phyloP scores from a whole-genome alignment of 1,140 invertebrate species.

The Musca domestica region DNA sequence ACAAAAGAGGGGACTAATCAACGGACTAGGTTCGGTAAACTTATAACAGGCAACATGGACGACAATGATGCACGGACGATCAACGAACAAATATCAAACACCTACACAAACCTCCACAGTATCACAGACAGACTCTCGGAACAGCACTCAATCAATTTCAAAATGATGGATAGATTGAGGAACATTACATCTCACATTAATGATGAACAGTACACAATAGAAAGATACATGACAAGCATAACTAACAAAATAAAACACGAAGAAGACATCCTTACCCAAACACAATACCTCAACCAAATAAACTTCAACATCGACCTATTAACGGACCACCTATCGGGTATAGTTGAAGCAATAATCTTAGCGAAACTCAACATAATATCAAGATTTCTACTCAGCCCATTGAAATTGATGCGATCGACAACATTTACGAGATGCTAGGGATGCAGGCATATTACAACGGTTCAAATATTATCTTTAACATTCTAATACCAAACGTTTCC shows the following conservation, averaged over 20 bases:
- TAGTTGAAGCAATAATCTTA: not conserved
- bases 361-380: not conserved
- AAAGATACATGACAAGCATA: not conserved
- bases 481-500: not conserved
- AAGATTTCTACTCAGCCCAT: not conserved
- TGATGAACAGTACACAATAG: slow-evolving; percentile 1
- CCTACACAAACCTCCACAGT: not conserved
- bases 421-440: slow-evolving; percentile 3
- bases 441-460: slow-evolving; percentile 23
- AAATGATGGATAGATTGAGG: slow-evolving; percentile 18
- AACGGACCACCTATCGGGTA: not conserved
- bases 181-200: slow-evolving; percentile 13
- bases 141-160: not conserved
- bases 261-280: not conserved
- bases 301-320: not conserved
- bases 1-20: not conserved
- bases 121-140: too few species aligned
- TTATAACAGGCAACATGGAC: not conserved
- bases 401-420: not conserved
- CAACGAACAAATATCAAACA: not conserved
- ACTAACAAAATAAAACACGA: not conserved
- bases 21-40: not conserved
- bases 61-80: not conserved
- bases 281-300: slow-evolving; percentile 17
- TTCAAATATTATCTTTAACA: slow-evolving; percentile 20